These are phyloP conservation scores for Megalops atlanticus DNA, from an alignment of 2,113 vertebrate genomes.

Conservation along the genomic window DNA sequence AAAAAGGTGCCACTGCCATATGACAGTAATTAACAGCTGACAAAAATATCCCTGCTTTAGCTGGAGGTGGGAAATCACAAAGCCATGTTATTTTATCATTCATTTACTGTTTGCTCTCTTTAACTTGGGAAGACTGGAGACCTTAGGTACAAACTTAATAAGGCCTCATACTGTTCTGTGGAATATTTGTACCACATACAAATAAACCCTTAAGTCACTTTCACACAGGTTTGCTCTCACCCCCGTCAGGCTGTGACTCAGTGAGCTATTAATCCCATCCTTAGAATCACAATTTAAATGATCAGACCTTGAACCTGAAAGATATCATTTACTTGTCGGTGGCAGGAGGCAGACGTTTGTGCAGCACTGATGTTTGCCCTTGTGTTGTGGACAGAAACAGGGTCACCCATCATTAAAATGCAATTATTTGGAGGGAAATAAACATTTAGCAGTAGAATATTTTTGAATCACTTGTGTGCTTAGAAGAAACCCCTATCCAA, in stretches of 20 bases:
- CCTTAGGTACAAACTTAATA: conserved; percentile 78
- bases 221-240: conserved; percentile 79
- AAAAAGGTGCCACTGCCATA: conserved; percentile 84
- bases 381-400: background rate
- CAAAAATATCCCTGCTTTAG: conserved; percentile 90
- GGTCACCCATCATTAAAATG: background rate
- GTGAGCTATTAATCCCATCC: conserved; percentile 69
- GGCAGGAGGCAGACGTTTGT: background rate
- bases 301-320: conserved; percentile 65
- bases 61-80: conserved; percentile 90
- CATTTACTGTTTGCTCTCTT: conserved; percentile 85
- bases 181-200: conserved; percentile 71
- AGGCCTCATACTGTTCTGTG: conserved; percentile 73
- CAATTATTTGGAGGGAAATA: background rate
- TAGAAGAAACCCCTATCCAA: background rate
- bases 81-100: conserved; percentile 85
- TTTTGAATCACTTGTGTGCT: background rate
- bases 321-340: conserved; percentile 61
- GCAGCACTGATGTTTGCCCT: background rate
- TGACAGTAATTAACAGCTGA: conserved; percentile 96
- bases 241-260: conserved; percentile 71
- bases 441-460: background rate
- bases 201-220: conserved; percentile 68
- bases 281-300: conserved; percentile 69
- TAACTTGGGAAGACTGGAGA: conserved; percentile 73